phyloP scores from a whole-genome alignment of 2,797 vertebrate species.

The Pitangus sulphuratus region DNA sequence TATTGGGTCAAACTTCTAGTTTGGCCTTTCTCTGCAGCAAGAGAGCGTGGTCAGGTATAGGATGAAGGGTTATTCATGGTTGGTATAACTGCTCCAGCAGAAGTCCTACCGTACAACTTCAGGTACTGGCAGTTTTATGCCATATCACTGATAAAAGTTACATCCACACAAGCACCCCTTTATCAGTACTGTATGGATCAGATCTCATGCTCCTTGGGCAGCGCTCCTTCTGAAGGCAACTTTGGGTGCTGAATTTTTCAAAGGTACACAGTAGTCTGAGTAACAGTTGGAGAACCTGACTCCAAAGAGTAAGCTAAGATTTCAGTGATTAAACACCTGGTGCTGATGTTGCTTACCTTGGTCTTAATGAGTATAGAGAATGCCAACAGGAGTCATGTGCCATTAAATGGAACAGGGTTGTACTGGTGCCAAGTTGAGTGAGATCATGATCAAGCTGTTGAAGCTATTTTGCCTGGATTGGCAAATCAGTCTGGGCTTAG shows the following conservation, averaged over 20 bases:
- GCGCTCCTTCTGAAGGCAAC: neutral
- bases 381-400: neutral
- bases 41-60: neutral
- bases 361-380: constrained; percentile 21
- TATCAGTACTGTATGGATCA: neutral
- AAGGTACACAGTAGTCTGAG: neutral
- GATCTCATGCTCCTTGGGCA: neutral
- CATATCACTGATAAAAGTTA: neutral
- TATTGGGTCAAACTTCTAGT: neutral
- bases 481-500: neutral
- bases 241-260: neutral
- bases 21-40: neutral
- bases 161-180: neutral
- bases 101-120: neutral
- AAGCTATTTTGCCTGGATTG: neutral
- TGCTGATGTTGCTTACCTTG: constrained; percentile 13
- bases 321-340: neutral
- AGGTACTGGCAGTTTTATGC: neutral
- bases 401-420: neutral
- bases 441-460: constrained; percentile 3
- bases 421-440: neutral
- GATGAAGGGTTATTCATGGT: neutral
- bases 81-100: neutral
- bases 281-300: neutral
- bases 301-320: neutral